Conservation (phyloP, 2,888 invertebrate genomes). For the Thumatha senex region DNA sequence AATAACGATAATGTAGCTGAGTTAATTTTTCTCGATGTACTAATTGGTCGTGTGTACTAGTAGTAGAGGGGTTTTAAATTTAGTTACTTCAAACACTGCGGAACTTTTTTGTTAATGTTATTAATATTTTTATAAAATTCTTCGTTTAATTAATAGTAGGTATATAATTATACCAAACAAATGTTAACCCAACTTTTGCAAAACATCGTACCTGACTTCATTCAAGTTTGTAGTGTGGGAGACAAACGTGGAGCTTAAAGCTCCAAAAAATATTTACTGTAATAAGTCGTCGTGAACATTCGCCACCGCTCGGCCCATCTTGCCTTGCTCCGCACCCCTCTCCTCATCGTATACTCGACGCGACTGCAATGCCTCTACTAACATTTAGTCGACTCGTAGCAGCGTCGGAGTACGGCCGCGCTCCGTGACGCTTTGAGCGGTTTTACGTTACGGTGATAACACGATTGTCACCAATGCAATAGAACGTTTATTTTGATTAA, state of each 20-base stretch:
- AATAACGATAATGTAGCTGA: too few species aligned
- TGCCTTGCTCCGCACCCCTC: conserved; percentile 65
- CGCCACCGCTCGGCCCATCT: conserved; percentile 79
- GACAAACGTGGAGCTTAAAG: conserved; percentile 64
- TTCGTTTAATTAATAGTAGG: too few species aligned
- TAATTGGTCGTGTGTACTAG: too few species aligned
- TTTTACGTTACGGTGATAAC: conserved; percentile 71
- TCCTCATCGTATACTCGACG: conserved; percentile 69
- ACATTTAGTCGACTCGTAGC: conserved; percentile 76
- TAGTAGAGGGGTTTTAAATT: too few species aligned
- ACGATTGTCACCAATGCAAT: conserved; percentile 71
- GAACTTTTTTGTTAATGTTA: background rate
- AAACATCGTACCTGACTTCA: conserved; percentile 45
- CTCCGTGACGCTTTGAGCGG: conserved; percentile 69
- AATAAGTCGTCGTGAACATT: conserved; percentile 81
- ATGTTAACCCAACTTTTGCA: too few species aligned
- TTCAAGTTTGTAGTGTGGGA: conserved; percentile 64
- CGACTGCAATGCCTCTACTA: conserved; percentile 73
- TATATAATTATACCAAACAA: too few species aligned
- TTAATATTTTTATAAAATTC: too few species aligned
- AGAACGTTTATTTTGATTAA: conserved; percentile 49
- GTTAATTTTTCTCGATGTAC: too few species aligned
- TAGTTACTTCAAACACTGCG: too few species aligned
- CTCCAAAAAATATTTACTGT: conserved; percentile 80
- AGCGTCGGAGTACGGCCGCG: conserved; percentile 78